Conservation (phyloP, 2,888 invertebrate genomes). For the Dermolepida albohirtum region DNA sequence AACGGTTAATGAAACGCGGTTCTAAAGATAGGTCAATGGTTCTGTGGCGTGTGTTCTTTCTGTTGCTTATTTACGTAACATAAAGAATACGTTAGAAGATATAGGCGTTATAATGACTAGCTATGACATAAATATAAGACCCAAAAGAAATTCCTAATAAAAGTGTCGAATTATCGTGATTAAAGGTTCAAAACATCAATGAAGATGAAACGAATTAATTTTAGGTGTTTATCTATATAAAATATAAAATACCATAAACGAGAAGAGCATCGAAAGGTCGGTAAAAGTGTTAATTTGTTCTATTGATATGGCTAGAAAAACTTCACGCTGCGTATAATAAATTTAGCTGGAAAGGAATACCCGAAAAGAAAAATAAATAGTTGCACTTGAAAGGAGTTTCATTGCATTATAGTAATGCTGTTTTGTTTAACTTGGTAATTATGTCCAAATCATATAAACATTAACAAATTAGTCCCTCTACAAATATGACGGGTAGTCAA, state of each 20-base stretch:
- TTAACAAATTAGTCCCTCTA: too few relatives aligned
- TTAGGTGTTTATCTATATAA: constrained; percentile 15
- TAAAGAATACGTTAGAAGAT: constrained; percentile 23
- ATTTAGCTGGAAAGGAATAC: neutral
- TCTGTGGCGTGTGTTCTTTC: constrained; percentile 17
- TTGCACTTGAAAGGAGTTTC: too few relatives aligned
- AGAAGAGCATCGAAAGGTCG: neutral
- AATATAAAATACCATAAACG: neutral
- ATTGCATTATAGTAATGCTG: too few relatives aligned
- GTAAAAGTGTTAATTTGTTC: neutral
- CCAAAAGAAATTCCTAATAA: constrained; percentile 30
- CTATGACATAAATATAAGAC: constrained; percentile 18
- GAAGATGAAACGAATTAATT: constrained; percentile 26
- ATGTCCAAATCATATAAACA: too few relatives aligned
- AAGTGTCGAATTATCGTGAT: constrained; percentile 15
- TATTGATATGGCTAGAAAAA: neutral
- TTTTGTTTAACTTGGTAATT: too few relatives aligned
- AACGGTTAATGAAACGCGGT: constrained; percentile 21
- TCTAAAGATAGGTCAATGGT: constrained; percentile 35
- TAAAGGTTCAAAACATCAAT: constrained; percentile 16
- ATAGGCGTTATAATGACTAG: constrained; percentile 17
- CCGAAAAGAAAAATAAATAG: neutral
- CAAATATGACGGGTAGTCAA: too few relatives aligned
- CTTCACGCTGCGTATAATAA: neutral
- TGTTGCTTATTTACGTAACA: constrained; percentile 32